Percentiles rank a stretch among this genome's conserved stretches.
Evolutionary conservation across 1,140 invertebrate species (phyloP).

Genomic region (Triops cancriformis): DNA sequence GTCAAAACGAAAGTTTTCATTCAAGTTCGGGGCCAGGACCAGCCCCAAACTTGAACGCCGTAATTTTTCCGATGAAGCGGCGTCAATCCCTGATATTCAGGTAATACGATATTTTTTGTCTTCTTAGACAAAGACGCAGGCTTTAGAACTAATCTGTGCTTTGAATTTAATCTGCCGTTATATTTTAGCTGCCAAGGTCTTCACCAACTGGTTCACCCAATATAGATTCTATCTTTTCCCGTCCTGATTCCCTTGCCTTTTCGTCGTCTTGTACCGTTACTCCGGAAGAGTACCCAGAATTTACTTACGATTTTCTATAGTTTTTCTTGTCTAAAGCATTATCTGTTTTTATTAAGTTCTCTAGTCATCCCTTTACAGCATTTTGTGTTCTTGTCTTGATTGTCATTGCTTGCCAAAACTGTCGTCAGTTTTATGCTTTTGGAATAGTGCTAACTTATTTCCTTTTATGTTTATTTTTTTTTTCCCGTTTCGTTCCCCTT

Average conservation of each 20-base stretch:
- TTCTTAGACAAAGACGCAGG: neutral
- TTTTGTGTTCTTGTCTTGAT: conserved; percentile 28
- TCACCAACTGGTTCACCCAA: neutral
- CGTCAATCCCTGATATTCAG: conserved; percentile 81
- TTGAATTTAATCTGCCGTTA: neutral
- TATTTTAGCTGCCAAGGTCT: neutral
- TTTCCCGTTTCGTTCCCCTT: neutral
- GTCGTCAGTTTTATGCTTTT: conserved; percentile 6
- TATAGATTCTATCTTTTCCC: conserved; percentile 17
- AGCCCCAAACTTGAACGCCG: conserved; percentile 59
- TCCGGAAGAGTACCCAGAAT: conserved; percentile 44
- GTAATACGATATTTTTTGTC: conserved; percentile 43
- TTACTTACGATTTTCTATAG: conserved; percentile 39
- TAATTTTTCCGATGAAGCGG: conserved; percentile 81
- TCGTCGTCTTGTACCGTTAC: conserved; percentile 45
- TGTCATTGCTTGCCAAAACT: conserved; percentile 18
- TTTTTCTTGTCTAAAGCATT: conserved; percentile 32
- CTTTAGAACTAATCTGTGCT: neutral
- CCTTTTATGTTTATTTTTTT: neutral
- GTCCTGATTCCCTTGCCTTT: conserved; percentile 33
- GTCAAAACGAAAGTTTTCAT: conserved; percentile 73
- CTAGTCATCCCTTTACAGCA: neutral
- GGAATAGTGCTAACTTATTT: conserved; percentile 3
- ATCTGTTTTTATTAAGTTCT: neutral
- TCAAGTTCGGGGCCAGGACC: conserved; percentile 62